A percentile compares a stretch with the other conserved stretches of the same genome.
These are phyloP conservation scores for Scelioninae gen. 2 DNA, from an alignment of 2,888 invertebrate species.

Conservation along the genomic window DNA sequence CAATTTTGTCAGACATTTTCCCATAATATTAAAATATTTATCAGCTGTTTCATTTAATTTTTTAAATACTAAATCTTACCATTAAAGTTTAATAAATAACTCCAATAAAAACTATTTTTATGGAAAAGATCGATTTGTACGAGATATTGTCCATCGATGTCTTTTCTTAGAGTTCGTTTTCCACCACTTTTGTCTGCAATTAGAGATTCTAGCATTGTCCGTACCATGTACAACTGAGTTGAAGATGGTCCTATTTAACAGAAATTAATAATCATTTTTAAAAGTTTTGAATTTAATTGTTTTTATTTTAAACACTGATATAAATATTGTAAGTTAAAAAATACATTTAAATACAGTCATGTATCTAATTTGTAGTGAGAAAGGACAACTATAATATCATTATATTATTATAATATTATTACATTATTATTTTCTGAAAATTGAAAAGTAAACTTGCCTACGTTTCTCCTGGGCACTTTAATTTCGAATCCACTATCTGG, in stretches of 20 bases:
- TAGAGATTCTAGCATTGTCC: slow-evolving; percentile 98
- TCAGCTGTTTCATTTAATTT: slow-evolving; percentile 18
- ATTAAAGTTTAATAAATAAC: slow-evolving; percentile 93
- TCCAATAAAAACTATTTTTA: slow-evolving; percentile 97
- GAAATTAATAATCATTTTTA: too few relatives aligned
- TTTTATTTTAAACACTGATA: too few relatives aligned
- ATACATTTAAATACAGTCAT: too few relatives aligned
- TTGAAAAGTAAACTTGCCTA: too few relatives aligned
- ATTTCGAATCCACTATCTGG: slow-evolving; percentile 93
- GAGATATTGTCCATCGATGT: slow-evolving; percentile 95
- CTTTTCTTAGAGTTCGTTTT: slow-evolving; percentile 94
- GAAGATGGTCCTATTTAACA: slow-evolving; percentile 86
- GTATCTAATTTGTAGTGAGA: too few relatives aligned
- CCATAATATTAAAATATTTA: too few relatives aligned
- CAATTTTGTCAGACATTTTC: background rate
- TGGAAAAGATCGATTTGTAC: slow-evolving; percentile 97
- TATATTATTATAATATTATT: too few relatives aligned
- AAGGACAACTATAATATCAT: too few relatives aligned
- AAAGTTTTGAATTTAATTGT: too few relatives aligned
- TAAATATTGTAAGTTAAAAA: too few relatives aligned
- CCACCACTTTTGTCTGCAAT: slow-evolving; percentile 98
- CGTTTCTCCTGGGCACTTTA: slow-evolving; percentile 93
- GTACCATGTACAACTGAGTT: slow-evolving; percentile 98
- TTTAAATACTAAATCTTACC: slow-evolving; percentile 77
- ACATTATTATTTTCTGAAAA: too few relatives aligned